Conservation (phyloP, 2,113 vertebrate genomes). For the Gymnorhina tibicen region DNA sequence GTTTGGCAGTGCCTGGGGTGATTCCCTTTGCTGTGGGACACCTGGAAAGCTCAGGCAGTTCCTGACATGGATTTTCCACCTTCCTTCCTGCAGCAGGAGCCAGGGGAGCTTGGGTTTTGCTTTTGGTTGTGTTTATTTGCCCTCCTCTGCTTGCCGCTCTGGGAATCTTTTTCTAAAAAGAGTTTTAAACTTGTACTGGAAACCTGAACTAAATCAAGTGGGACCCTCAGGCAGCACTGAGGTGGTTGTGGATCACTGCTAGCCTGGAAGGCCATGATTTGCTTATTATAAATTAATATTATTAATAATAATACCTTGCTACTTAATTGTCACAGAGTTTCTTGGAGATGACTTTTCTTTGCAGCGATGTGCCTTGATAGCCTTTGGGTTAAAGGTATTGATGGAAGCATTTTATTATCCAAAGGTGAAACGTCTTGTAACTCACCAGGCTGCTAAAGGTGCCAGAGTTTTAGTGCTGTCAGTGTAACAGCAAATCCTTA, state of each 20-base stretch:
- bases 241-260: neutral
- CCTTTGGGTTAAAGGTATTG: neutral
- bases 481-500: neutral
- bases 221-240: neutral
- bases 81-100: neutral
- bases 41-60: neutral
- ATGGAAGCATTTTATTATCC: constrained; percentile 12
- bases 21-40: neutral
- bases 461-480: neutral
- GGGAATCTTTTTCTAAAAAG: neutral
- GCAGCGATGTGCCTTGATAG: neutral
- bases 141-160: neutral
- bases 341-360: neutral
- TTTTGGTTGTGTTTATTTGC: neutral
- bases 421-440: neutral
- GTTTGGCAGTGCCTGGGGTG: neutral
- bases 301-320: neutral
- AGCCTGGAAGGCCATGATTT: neutral
- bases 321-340: neutral
- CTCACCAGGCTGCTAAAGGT: neutral
- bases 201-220: neutral
- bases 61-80: neutral
- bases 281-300: neutral
- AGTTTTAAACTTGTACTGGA: neutral
- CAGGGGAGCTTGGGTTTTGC: neutral